phyloP scores from a whole-genome alignment of 2,797 vertebrate species.

The Enteromius thamalakanensis region DNA sequence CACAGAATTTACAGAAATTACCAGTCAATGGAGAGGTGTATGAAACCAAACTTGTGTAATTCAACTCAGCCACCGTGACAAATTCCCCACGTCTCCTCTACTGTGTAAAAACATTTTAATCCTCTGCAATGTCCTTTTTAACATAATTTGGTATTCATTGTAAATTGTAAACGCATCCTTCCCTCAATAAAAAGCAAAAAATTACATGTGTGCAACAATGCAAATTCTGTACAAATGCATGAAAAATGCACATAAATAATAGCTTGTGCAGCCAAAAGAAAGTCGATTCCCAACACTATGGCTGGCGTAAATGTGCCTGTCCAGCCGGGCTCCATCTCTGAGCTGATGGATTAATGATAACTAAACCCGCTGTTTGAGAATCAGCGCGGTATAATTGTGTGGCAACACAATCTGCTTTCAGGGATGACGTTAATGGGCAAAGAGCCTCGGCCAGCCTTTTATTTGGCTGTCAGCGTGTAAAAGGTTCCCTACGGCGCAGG shows the following conservation, averaged over 20 bases:
- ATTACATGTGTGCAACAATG: not conserved
- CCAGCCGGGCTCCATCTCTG: slow-evolving; percentile 7
- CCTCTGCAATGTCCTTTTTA: not conserved
- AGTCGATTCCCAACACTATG: slow-evolving; percentile 13
- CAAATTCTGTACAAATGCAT: not conserved
- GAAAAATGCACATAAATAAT: not conserved
- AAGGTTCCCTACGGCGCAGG: slow-evolving; percentile 39
- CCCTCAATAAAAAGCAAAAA: not conserved
- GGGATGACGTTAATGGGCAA: slow-evolving; percentile 42
- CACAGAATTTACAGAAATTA: not conserved
- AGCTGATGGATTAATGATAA: slow-evolving; percentile 49
- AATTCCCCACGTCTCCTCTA: not conserved
- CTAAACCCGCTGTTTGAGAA: slow-evolving; percentile 43
- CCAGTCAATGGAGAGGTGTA: not conserved
- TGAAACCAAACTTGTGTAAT: not conserved
- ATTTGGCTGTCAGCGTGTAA: slow-evolving; percentile 60
- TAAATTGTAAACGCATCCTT: not conserved
- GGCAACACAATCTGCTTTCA: slow-evolving; percentile 44
- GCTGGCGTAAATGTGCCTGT: slow-evolving; percentile 17
- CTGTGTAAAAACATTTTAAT: not conserved
- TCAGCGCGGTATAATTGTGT: slow-evolving; percentile 32
- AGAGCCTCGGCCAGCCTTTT: slow-evolving; percentile 52
- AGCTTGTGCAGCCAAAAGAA: slow-evolving; percentile 1
- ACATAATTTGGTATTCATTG: not conserved
- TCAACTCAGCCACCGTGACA: not conserved